Base-by-base conservation (phyloP, 2,888 invertebrate genomes). In the Cheilosia soror region DNA sequence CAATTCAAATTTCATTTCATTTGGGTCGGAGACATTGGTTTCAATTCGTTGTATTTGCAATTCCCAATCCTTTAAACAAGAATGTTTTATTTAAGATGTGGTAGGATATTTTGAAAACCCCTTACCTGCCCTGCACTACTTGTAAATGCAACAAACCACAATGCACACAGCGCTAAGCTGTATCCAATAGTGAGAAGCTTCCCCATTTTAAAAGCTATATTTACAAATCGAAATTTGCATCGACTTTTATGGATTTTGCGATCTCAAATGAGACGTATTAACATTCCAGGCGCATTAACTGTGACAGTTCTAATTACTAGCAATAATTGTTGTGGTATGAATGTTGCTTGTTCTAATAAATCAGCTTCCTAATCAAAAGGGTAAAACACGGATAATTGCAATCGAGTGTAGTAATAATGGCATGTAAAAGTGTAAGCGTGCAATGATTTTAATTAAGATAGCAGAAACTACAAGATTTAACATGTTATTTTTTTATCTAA, bases 1-100 rank as follows among this genome's bases (percentile, higher is more conserved):
- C 20, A 78, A 2, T 0, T 78, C 27, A 47, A 71, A 37, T 1
- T 13, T 11, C 0, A 62, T 0, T 47, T 5, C 5, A 1, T 71
- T 60, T 9, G 55, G 4, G 40, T 78, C 37, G 0, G 77, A 7
- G 2, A 69, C 53, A 20, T 78, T 78, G 1, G 25, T 7, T 27
- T 78, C 77, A 37, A 78, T 6, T 25, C 44, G 62, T 4, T 62
- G 42, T 42, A 78, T 25, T 53, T 53, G 27, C 29, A 53, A 13
- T 29, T 11, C 25, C 20, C 20, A n/a, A 47, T 47, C 47, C 47
- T 47, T 37, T 11, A 11, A 33, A 37, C 0, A n/a, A 47, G 6
- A 5, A 7, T 47, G 5, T 15, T 13, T 13, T 15, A 1, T 20
- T 47, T 20, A 7, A 47, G 20, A 20, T 47, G 7, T 7, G 5